Percentiles rank a stretch among this genome's conserved stretches.
phyloP scores from a whole-genome alignment of 2,113 vertebrate genomes.

The Cinclus cinclus region DNA sequence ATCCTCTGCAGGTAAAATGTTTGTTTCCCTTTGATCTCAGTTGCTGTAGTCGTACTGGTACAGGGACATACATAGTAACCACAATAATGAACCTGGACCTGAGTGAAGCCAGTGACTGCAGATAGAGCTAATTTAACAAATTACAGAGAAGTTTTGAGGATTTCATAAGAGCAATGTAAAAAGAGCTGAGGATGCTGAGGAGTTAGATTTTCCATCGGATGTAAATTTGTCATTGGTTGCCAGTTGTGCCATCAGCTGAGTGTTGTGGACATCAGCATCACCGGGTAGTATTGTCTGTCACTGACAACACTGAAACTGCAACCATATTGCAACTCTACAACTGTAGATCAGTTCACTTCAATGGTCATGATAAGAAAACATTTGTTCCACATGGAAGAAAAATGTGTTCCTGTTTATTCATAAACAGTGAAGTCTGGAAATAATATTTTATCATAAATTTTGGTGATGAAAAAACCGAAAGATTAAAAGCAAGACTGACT shows the following conservation, averaged over 20 bases:
- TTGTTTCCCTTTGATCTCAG: background rate
- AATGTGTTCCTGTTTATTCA: background rate
- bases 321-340: background rate
- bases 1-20: background rate
- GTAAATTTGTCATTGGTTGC: background rate
- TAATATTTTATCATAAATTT: background rate
- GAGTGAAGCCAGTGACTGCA: background rate
- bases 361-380: background rate
- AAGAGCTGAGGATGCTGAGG: background rate
- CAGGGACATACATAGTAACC: background rate
- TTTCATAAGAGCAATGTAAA: background rate
- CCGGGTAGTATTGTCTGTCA: background rate
- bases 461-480: background rate
- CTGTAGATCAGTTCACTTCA: background rate
- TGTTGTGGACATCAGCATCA: background rate
- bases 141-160: background rate
- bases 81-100: background rate
- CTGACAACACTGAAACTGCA: background rate
- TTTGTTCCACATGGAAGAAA: background rate
- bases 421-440: background rate
- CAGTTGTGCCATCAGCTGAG: rapidly evolving
- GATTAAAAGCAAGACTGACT: background rate
- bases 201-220: background rate
- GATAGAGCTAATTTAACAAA: background rate
- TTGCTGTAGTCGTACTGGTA: background rate